Percentiles rank a stretch among this genome's conserved stretches.
phyloP scores from a whole-genome alignment of 2,888 invertebrate species.

The Nomada hirtipes region DNA sequence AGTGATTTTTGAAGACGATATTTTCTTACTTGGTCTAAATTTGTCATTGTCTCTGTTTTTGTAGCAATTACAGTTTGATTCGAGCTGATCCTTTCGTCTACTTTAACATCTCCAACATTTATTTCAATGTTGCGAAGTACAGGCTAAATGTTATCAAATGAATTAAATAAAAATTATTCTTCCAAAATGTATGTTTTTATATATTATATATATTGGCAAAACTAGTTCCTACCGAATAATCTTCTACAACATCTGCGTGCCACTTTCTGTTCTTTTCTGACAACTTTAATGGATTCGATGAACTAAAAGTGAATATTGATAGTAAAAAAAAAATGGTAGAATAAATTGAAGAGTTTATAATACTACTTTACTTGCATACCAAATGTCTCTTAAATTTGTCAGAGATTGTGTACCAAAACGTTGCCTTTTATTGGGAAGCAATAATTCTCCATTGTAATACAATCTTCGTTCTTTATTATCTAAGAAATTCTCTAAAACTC shows the following conservation, averaged over 20 bases:
- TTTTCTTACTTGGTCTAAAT: conserved; percentile 75
- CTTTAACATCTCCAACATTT: conserved; percentile 63
- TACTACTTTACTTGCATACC: conserved; percentile 61
- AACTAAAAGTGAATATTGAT: conserved; percentile 40
- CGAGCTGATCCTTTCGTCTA: conserved; percentile 34
- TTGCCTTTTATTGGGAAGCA: conserved; percentile 71
- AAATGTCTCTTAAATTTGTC: conserved; percentile 78
- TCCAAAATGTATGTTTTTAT: conserved; percentile 1
- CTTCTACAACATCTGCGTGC: conserved; percentile 64
- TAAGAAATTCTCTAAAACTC: conserved; percentile 86
- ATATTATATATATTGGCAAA: background rate
- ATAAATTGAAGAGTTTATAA: conserved; percentile 7
- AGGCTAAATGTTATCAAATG: conserved; percentile 49
- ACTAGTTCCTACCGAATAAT: conserved; percentile 71
- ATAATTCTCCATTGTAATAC: conserved; percentile 76
- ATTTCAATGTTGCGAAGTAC: conserved; percentile 51
- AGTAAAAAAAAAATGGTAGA: background rate
- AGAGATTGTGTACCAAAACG: conserved; percentile 76
- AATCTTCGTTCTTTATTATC: conserved; percentile 85
- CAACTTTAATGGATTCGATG: conserved; percentile 66
- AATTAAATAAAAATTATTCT: conserved; percentile 12
- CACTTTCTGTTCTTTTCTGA: conserved; percentile 65
- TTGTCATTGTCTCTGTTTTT: conserved; percentile 76
- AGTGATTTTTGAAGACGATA: conserved; percentile 75
- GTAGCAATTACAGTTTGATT: conserved; percentile 23